Percentiles rank a stretch among this genome's conserved stretches.
phyloP scores from a whole-genome alignment of 2,888 invertebrate genomes.

The Idaea biselata region DNA sequence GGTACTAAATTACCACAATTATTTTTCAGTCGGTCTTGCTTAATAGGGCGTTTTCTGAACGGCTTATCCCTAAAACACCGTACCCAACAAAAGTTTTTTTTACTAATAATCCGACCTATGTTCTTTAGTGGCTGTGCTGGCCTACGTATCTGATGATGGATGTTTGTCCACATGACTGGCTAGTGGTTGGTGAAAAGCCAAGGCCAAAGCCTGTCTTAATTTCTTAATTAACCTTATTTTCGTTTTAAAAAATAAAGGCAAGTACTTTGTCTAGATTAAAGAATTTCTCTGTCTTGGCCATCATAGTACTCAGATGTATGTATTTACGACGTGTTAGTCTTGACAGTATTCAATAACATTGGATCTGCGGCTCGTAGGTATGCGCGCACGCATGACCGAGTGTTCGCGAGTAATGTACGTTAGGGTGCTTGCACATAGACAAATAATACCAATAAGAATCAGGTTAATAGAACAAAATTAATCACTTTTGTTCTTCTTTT shows the following conservation, averaged over 20 bases:
- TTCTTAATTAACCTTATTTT: not conserved
- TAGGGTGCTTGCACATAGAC: conserved; percentile 8
- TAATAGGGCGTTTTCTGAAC: no score
- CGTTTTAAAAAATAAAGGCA: not conserved
- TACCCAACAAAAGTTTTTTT: no score
- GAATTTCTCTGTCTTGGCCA: conserved; percentile 5
- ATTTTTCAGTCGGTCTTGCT: no score
- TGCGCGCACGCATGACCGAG: conserved; percentile 49
- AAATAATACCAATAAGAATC: not conserved
- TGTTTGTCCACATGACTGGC: no score
- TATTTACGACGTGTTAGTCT: conserved; percentile 54
- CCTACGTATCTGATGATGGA: no score
- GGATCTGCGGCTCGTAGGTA: not conserved
- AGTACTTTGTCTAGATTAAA: no score
- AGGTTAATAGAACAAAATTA: not conserved
- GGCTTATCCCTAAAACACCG: no score
- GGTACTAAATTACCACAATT: no score
- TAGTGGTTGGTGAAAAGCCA: no score
- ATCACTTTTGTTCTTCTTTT: not conserved
- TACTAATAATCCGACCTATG: no score
- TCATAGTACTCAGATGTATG: conserved; percentile 7
- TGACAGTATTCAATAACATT: conserved; percentile 54
- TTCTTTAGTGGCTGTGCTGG: no score
- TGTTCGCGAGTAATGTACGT: conserved; percentile 33
- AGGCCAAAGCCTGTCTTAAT: not conserved